Percentiles rank a stretch among this genome's conserved stretches.
These are phyloP conservation scores for Eulemur mongoz DNA, from an alignment of 2,797 vertebrate species.

Conservation along the genomic window DNA sequence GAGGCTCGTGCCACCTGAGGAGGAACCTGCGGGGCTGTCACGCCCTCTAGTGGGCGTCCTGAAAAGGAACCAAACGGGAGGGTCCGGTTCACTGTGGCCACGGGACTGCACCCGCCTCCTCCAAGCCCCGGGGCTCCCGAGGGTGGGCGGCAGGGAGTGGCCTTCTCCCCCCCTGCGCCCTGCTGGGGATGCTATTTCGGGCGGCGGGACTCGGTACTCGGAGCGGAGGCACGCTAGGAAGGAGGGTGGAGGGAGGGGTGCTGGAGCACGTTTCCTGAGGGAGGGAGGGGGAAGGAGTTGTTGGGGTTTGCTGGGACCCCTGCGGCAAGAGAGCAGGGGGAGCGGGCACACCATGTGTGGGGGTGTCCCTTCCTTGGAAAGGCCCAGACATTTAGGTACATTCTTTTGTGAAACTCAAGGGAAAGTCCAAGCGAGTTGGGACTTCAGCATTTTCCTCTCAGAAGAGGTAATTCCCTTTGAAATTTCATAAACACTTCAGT, in stretches of 20 bases:
- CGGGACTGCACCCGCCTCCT: too few species aligned
- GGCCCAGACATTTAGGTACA: background rate
- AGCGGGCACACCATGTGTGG: background rate
- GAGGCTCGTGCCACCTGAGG: background rate
- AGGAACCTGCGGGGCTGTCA: background rate
- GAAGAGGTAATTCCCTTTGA: background rate
- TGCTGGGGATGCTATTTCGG: background rate
- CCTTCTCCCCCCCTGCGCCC: fast-evolving
- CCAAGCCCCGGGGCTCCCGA: background rate
- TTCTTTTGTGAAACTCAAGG: background rate
- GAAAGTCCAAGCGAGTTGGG: background rate
- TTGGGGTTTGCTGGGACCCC: fast-evolving
- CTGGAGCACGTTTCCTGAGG: background rate
- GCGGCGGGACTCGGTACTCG: background rate
- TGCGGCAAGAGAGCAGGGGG: background rate
- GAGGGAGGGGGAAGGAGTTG: background rate
- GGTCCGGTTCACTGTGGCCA: background rate
- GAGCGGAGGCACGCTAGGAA: background rate
- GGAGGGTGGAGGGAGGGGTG: background rate
- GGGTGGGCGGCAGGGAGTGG: background rate
- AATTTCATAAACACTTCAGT: background rate
- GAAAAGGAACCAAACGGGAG: background rate
- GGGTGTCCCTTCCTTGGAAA: background rate
- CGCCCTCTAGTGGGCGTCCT: slow-evolving; percentile 21
- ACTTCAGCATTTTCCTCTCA: background rate